A percentile compares a stretch with the other conserved stretches of the same genome.
phyloP scores from a whole-genome alignment of 2,797 vertebrate species.

The Xenentodon cancila region DNA sequence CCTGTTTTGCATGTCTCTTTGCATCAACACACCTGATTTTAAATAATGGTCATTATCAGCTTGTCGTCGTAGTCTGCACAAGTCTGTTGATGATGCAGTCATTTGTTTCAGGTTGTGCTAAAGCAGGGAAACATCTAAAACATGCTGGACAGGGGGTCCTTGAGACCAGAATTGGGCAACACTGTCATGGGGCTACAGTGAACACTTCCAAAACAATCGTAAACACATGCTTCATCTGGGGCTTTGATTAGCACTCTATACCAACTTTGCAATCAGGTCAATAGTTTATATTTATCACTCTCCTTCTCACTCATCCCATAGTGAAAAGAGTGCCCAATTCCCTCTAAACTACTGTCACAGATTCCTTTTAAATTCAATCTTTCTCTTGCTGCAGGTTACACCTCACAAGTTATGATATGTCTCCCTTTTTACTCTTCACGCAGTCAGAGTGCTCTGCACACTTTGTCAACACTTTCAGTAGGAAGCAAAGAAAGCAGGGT shows the following conservation, averaged over 20 bases:
- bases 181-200: too few relatives aligned
- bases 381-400: constrained; percentile 13
- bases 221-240: constrained; percentile 45
- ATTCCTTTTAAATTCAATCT: constrained; percentile 23
- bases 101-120: too few relatives aligned
- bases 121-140: too few relatives aligned
- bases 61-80: too few relatives aligned
- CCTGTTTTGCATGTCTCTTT: too few relatives aligned
- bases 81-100: too few relatives aligned
- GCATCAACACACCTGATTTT: too few relatives aligned
- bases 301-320: constrained; percentile 26
- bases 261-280: constrained; percentile 55
- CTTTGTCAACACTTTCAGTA: constrained; percentile 21
- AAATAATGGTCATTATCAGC: too few relatives aligned
- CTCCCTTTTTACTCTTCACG: constrained; percentile 24
- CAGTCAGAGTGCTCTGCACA: constrained; percentile 1
- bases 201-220: constrained; percentile 18
- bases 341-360: constrained; percentile 17
- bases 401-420: constrained; percentile 25
- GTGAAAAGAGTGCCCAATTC: neutral
- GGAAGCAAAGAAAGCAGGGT: constrained; percentile 17
- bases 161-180: too few relatives aligned
- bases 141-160: too few relatives aligned
- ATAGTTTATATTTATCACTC: constrained; percentile 50
- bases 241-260: constrained; percentile 57